A percentile compares a stretch with the other conserved stretches of the same genome.
These are phyloP conservation scores for Lepidurus arcticus DNA, from an alignment of 1,140 invertebrate species.

Conservation along the genomic window DNA sequence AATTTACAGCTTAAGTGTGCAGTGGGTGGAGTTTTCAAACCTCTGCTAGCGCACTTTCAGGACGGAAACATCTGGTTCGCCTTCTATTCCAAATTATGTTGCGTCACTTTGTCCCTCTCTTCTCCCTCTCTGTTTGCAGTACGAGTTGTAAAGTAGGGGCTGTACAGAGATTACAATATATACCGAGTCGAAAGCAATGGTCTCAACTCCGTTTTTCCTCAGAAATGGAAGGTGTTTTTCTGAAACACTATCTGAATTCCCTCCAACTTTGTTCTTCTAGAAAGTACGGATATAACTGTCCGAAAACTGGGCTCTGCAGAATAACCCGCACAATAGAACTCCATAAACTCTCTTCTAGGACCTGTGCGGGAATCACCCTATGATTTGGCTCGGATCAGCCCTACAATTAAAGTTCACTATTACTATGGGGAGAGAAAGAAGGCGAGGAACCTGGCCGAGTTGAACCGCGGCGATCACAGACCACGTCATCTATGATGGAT, in stretches of 20 bases:
- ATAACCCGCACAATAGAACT: not conserved
- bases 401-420: not conserved
- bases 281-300: too few relatives aligned
- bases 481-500: constrained; percentile 6
- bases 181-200: too few relatives aligned
- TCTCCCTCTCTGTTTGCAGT: not conserved
- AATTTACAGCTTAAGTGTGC: not conserved
- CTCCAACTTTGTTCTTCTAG: too few relatives aligned
- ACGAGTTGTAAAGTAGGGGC: too few relatives aligned
- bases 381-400: constrained; percentile 17
- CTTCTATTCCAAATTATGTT: constrained; percentile 2
- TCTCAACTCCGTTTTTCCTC: too few relatives aligned
- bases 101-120: not conserved
- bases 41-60: not conserved
- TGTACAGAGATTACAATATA: too few relatives aligned
- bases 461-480: constrained; percentile 12
- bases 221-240: too few relatives aligned
- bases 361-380: not conserved
- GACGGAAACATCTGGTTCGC: constrained; percentile 14
- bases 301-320: not conserved
- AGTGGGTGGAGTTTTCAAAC: constrained; percentile 1
- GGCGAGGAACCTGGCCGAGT: not conserved
- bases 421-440: not conserved
- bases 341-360: not conserved
- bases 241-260: too few relatives aligned